Evolutionary conservation across 2,797 vertebrate species (phyloP).

Genomic region (Esox lucius): DNA sequence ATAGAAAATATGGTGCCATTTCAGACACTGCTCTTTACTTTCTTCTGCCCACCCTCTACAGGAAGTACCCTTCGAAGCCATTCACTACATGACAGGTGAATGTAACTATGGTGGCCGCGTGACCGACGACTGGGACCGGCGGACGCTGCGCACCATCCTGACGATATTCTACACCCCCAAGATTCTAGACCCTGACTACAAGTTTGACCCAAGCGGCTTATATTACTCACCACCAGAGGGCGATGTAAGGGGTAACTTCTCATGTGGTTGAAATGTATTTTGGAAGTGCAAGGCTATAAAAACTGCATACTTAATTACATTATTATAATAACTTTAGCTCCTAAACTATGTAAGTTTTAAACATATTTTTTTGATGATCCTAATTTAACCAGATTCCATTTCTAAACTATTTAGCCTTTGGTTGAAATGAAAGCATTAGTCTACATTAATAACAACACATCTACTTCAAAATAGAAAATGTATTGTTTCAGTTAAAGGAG

Average conservation of each 20-base stretch:
- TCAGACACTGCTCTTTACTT: neutral
- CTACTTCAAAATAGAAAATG: neutral
- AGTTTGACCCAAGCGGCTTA: conserved; percentile 83
- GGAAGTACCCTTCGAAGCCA: conserved; percentile 85
- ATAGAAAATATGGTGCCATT: neutral
- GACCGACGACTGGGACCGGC: conserved; percentile 87
- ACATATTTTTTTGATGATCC: neutral
- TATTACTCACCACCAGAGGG: conserved; percentile 81
- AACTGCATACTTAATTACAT: neutral
- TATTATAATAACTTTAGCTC: neutral
- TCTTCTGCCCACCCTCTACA: conserved; percentile 37
- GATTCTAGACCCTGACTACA: conserved; percentile 68
- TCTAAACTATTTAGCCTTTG: neutral
- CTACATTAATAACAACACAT: neutral
- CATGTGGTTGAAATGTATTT: neutral
- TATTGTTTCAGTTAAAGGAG: neutral
- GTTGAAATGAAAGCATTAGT: neutral
- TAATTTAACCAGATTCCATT: neutral
- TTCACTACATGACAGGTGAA: conserved; percentile 86
- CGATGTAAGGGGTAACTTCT: conserved; percentile 67
- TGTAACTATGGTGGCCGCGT: conserved; percentile 88
- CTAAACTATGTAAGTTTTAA: neutral
- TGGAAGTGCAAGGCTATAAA: neutral
- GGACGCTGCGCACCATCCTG: conserved; percentile 81
- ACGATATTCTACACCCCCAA: conserved; percentile 78